Conservation (phyloP, 1,140 invertebrate species). For the Heliconius himera region DNA sequence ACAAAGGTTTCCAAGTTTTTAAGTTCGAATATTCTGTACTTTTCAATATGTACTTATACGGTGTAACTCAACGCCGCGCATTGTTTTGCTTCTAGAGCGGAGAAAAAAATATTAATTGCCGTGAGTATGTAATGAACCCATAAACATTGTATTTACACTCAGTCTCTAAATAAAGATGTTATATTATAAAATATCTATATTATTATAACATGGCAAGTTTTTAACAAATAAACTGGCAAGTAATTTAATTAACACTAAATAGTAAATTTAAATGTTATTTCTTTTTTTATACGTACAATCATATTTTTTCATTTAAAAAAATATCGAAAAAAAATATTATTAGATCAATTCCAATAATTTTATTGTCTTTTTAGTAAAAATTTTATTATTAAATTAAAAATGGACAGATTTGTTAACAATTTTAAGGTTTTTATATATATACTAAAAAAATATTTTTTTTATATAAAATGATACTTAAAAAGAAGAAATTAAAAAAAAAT, state of each 20-base stretch:
- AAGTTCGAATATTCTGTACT: no score
- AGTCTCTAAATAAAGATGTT: background rate
- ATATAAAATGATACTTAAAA: background rate
- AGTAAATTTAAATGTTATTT: background rate
- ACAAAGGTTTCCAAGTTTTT: no score
- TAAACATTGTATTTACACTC: no score
- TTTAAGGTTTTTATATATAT: background rate
- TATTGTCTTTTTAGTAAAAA: background rate
- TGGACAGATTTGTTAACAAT: conserved; percentile 4
- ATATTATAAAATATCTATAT: conserved; percentile 8
- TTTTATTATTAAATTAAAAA: background rate
- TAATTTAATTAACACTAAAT: background rate
- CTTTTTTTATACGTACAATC: background rate
- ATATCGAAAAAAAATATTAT: background rate
- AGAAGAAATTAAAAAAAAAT: background rate
- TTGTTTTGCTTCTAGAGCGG: no score
- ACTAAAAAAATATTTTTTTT: background rate
- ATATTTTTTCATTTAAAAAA: background rate
- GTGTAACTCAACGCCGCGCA: no score
- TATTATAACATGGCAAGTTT: background rate
- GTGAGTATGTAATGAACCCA: no score
- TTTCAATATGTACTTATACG: no score
- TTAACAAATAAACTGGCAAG: background rate
- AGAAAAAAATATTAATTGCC: no score
- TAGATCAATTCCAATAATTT: background rate